Conservation (phyloP, 2,113 vertebrate species). For the Rhinopomastus cyanomelas region DNA sequence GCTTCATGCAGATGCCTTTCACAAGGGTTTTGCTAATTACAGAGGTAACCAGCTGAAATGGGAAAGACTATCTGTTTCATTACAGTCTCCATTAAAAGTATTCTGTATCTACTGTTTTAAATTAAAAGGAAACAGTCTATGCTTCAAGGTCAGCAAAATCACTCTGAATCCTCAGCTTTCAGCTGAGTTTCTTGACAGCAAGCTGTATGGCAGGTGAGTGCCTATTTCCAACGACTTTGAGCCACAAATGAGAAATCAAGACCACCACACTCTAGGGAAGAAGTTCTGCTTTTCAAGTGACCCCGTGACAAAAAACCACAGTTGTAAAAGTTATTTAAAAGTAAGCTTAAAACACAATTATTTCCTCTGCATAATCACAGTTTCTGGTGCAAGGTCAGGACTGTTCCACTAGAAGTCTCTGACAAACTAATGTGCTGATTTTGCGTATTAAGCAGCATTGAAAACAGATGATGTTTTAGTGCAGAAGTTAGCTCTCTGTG, state of each 20-base stretch:
- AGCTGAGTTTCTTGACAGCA: background rate
- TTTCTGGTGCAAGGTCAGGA: background rate
- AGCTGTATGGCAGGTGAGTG: background rate
- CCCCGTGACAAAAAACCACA: background rate
- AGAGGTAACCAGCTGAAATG: background rate
- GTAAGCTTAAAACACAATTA: no score
- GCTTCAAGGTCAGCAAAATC: background rate
- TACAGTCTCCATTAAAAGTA: background rate
- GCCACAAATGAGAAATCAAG: background rate
- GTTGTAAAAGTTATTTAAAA: background rate
- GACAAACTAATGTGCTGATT: background rate
- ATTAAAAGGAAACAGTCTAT: background rate
- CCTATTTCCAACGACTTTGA: background rate
- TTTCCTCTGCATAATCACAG: background rate
- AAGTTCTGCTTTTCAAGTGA: background rate
- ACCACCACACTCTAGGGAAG: background rate
- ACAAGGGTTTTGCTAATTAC: background rate
- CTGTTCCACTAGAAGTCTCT: background rate
- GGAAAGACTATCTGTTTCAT: background rate
- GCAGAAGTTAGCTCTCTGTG: background rate
- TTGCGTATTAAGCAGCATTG: background rate
- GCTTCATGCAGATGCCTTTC: background rate
- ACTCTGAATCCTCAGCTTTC: background rate
- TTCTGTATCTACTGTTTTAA: background rate
- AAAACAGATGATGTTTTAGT: slow-evolving; percentile 18